Evolutionary conservation across 1,140 invertebrate species (phyloP).

Genomic region (Ptiloglossa arizonensis): DNA sequence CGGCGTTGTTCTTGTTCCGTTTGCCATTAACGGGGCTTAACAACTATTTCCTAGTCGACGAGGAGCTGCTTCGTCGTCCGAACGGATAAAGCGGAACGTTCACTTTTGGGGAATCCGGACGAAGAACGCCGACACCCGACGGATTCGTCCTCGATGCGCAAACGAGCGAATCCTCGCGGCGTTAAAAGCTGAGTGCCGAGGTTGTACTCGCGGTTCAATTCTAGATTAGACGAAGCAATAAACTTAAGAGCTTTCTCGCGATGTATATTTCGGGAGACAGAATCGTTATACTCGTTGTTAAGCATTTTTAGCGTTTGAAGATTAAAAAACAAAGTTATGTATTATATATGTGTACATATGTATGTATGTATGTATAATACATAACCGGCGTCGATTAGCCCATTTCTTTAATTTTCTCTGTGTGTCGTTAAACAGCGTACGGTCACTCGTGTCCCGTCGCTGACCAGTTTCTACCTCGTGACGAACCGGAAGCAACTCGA

Average conservation of each 20-base stretch:
- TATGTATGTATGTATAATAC: conserved; percentile 24
- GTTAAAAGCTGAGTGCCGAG: conserved; percentile 36
- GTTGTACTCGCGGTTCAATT: conserved; percentile 50
- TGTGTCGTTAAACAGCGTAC: background rate
- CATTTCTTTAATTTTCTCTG: conserved; percentile 32
- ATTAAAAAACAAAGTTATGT: conserved; percentile 47
- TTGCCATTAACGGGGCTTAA: background rate
- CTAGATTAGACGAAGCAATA: conserved; percentile 77
- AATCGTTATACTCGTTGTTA: conserved; percentile 75
- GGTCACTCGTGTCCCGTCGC: background rate
- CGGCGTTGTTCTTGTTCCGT: background rate
- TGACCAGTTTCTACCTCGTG: conserved; percentile 3
- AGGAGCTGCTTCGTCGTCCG: no score
- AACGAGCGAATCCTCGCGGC: background rate
- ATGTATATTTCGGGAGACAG: conserved; percentile 52
- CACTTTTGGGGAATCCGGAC: background rate
- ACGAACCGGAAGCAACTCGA: background rate
- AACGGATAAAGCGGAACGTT: background rate
- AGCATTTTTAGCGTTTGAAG: conserved; percentile 71
- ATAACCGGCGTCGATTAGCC: conserved; percentile 51
- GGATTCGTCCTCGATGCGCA: conserved; percentile 2
- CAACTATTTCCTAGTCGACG: no score
- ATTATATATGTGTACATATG: no score
- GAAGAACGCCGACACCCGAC: background rate
- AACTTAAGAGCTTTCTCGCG: conserved; percentile 77